Evolutionary conservation across 1,140 invertebrate genomes (phyloP), one percentile per base, ranked within the genome.

Genomic region (Drosophila nasuta): DNA sequence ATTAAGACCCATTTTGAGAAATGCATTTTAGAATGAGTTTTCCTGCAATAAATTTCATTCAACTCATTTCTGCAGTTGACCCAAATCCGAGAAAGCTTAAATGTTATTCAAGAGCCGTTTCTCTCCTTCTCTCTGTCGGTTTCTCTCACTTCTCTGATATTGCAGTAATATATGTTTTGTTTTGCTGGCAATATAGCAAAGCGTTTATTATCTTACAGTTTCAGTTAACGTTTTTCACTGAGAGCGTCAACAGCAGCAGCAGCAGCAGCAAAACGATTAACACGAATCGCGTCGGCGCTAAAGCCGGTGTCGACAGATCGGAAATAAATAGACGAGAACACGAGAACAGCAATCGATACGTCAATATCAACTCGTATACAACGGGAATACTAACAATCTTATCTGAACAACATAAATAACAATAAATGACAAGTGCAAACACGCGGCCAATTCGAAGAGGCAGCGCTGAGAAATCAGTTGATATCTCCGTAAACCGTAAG

Each of bases 191-290:
- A 69, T 85, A 85, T 86, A 82, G 79, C 64, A 15, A 56, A 68
- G 48, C 43, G 49, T 63, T 79, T 86, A 86, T 87, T 86, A 77
- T 83, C 80, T 80, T 74, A 73, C 80, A 75, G 77, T 88, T 83
- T 88, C 77, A 87, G 82, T 88, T 88, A 88, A 77, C 82, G 82
- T 72, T 80, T 77, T 77, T 75, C 72, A 71, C 51, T 52, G 79
- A 79, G 70, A 68, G 68, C 79, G 79, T 77, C 67, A 81, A 82
- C 60, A 78, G 54, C 38, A 20, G 43, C 64, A 8, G 33, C 35
- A 25, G 20, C 20, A 25, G 3, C 20, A 63, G 56, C 3, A 25
- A 41, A 25, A 28, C 41, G 17, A 25, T 28, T 28, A 46, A 69
- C 48, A 28, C 15, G 49, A 41, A 62, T 38, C 45, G 38, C 13